Base-by-base conservation (phyloP, 2,113 vertebrate genomes). In the Apodemus speciosus region DNA sequence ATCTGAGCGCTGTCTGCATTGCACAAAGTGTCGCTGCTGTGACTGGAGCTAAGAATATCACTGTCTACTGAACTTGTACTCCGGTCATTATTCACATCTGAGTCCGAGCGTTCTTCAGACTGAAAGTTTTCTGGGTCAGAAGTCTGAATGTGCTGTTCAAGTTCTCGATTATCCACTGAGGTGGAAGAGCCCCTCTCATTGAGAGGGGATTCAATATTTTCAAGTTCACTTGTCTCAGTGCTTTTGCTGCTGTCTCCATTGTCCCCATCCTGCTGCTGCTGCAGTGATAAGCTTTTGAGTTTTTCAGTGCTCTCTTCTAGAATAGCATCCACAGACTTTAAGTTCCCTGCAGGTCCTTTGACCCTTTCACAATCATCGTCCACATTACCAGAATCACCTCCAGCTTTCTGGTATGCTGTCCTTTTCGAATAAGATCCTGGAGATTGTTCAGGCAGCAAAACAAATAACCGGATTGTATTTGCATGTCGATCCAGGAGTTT, bases 61-160 rank as follows among this genome's bases (percentile, higher is more conserved):
- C 99, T 99, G 98, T 99, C 99, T 98, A 99, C 99, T 0, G 99
- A 99, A 96, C 99, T 99, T 1, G 99, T 99, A 93, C 99, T 99
- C 97, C 99, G 98, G 97, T 99, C 99, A 0, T 99, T 99, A 97
- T 99, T 99, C 92, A 99, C 98, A 62, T 99, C 99, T 0, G 99
- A 99, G 97, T 99, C 99, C 0, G 99, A 99, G 3, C 99, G 98
- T 92, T 99, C 99, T 97, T 99, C 99, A 0, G 98, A 98, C 30
- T 98, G 98, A 85, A 99, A 99, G 56, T 99, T 99, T 89, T 99
- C 99, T 0, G 98, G 97, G 95, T 99, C 99, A 0, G 99, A 99
- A 95, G 98, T 90, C 87, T 98, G 98, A 97, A 98, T 99, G 97
- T 99, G 98, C 96, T 99, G 99, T 96, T 99, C 99, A 30, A 99